Base-by-base conservation (phyloP, 2,888 invertebrate genomes). In the Sminthurides aquaticus region DNA sequence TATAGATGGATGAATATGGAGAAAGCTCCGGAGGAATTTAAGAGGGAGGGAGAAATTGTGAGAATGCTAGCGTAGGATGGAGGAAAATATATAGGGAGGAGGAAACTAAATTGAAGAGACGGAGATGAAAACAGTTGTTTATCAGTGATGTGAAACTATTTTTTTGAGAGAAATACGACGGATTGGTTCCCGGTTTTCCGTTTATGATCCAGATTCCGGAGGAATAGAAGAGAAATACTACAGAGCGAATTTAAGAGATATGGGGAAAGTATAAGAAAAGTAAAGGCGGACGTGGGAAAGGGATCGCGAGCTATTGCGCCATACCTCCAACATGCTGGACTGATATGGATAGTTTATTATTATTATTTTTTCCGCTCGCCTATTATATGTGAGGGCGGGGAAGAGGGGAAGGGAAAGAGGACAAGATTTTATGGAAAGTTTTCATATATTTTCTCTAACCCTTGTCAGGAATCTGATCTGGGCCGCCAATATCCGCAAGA, bases 311-410 rank as follows among this genome's bases (percentile, higher is more conserved):
- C n/a, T n/a, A n/a, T n/a, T n/a, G n/a, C n/a, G n/a, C n/a, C n/a
- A n/a, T 34, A 15, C 5, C 15, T 34, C 43, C 43, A 34, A 15
- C 43, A 34, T 11, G 52, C 22, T 52, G 52, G 52, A 52, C 52
- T 52, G 52, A 52, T 52, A 52, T 52, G 52, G 52, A 52, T 52
- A 52, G 52, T 52, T 52, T 52, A 52, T 52, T 52, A 52, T 52
- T 52, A 52, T 52, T 52, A 52, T 52, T 52, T 52, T 52, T 52
- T 52, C 20, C 52, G 8, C 43, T 43, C 43, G 3, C 22, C 18
- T 52, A 15, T 8, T 52, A 20, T 20, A 22, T 20, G 22, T 15
- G 52, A 8, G n/a, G 8, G 5, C 22, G 22, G 5, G 52, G 52
- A 52, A 52, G 43, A 43, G 43, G 18, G 18, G 43, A 43, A 43